Evolutionary conservation across 2,113 vertebrate species (phyloP).

Genomic region (Etheostoma cragini): DNA sequence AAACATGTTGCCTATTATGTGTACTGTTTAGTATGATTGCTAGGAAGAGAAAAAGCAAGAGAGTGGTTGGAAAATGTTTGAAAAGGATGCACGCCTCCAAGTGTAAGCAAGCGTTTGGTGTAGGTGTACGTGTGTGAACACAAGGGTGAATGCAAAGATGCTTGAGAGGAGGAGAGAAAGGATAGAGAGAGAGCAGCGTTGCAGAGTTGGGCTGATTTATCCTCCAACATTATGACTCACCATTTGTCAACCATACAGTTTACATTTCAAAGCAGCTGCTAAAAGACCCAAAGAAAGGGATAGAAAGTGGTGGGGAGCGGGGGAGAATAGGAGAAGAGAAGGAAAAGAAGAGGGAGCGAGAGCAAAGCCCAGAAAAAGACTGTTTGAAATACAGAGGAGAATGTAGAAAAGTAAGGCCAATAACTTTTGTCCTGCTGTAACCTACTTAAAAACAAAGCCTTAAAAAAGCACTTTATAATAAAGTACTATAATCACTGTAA

Average conservation of each 20-base stretch:
- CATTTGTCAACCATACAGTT: slow-evolving; percentile 71
- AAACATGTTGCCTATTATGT: slow-evolving; percentile 14
- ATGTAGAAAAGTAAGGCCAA: slow-evolving; percentile 44
- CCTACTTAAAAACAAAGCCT: slow-evolving; percentile 20
- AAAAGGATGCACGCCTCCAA: slow-evolving; percentile 64
- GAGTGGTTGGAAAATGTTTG: slow-evolving; percentile 27
- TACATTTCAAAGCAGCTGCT: slow-evolving; percentile 68
- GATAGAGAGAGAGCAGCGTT: slow-evolving; percentile 50
- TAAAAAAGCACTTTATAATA: background rate
- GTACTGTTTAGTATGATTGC: background rate
- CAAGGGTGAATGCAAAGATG: slow-evolving; percentile 60
- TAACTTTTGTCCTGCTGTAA: slow-evolving; percentile 17
- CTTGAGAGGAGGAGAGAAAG: slow-evolving; percentile 63
- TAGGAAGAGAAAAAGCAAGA: slow-evolving; percentile 3
- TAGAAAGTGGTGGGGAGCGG: background rate
- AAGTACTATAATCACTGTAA: background rate
- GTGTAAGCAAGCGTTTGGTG: slow-evolving; percentile 64
- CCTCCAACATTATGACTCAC: slow-evolving; percentile 82
- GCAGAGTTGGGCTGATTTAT: slow-evolving; percentile 74
- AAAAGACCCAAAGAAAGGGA: slow-evolving; percentile 35
- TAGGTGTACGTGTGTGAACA: slow-evolving; percentile 75
- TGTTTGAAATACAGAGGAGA: slow-evolving; percentile 20
- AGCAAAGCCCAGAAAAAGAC: background rate
- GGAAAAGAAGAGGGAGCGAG: background rate
- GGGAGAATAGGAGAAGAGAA: background rate